Conservation (phyloP, 1,140 invertebrate species). For the Trichonephila inaurata region DNA sequence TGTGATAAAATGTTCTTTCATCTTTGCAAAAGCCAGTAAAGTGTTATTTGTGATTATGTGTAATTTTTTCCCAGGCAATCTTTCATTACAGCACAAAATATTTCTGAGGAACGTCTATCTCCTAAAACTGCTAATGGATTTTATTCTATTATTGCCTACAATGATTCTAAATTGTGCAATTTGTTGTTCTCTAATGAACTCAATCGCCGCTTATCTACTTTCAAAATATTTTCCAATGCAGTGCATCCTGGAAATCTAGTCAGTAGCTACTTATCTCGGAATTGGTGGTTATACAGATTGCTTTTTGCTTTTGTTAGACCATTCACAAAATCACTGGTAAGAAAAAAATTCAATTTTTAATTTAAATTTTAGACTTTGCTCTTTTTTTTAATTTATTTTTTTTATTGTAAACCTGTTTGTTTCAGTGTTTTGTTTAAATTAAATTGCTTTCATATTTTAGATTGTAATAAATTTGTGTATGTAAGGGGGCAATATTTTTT, state of each 20-base stretch:
- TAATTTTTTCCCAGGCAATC: slow-evolving; percentile 84
- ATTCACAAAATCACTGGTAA: slow-evolving; percentile 96
- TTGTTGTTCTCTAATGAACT: slow-evolving; percentile 90
- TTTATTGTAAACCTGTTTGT: no score
- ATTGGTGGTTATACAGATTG: slow-evolving; percentile 91
- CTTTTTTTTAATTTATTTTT: no score
- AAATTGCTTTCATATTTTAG: no score
- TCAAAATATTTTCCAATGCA: slow-evolving; percentile 89
- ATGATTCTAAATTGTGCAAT: slow-evolving; percentile 94
- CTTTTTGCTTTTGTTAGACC: slow-evolving; percentile 90
- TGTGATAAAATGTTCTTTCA: no score
- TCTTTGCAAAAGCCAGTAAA: no score
- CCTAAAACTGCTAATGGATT: slow-evolving; percentile 83
- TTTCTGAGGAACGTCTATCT: slow-evolving; percentile 85
- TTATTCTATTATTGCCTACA: slow-evolving; percentile 91
- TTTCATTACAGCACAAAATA: slow-evolving; percentile 83
- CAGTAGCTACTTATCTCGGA: slow-evolving; percentile 86
- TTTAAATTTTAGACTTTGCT: background rate
- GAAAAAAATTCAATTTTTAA: slow-evolving; percentile 77
- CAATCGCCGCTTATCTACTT: slow-evolving; percentile 86
- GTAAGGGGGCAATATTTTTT: no score
- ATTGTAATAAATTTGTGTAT: no score
- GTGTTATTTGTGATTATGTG: no score
- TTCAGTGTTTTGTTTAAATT: no score
- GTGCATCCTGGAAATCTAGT: slow-evolving; percentile 97